phyloP scores from a whole-genome alignment of 2,113 vertebrate species.

The Platysteira castanea region DNA sequence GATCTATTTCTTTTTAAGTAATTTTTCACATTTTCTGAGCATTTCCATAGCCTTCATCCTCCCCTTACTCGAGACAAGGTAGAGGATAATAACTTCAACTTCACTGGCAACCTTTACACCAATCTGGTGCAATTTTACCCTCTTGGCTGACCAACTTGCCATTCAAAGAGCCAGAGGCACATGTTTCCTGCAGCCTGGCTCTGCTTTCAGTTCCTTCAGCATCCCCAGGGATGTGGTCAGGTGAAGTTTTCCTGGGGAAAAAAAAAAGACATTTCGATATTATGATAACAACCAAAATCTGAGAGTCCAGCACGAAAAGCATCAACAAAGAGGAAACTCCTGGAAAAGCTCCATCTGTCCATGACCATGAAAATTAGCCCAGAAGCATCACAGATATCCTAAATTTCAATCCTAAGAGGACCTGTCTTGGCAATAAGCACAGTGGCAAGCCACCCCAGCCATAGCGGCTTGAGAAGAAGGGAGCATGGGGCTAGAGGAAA shows the following conservation, averaged over 20 bases:
- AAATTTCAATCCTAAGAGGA: not conserved
- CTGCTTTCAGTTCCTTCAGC: not conserved
- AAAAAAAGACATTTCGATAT: not conserved
- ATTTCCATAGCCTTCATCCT: not conserved
- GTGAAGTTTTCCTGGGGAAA: not conserved
- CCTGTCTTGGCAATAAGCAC: not conserved
- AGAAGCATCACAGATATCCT: not conserved
- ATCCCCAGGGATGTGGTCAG: not conserved
- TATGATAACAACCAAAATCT: not conserved
- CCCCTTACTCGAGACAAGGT: not conserved
- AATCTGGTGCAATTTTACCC: not conserved
- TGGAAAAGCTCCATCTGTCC: not conserved
- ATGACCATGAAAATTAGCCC: not conserved
- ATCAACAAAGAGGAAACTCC: not conserved
- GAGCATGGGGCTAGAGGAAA: not conserved
- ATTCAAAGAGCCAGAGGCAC: not conserved
- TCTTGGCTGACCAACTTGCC: not conserved
- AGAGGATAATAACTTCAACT: not conserved
- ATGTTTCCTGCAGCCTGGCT: not conserved
- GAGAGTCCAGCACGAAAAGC: not conserved
- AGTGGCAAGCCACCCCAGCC: not conserved
- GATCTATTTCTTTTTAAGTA: not conserved
- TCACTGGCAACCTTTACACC: not conserved
- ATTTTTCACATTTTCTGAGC: not conserved
- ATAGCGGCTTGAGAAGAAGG: not conserved